Evolutionary conservation across 2,888 invertebrate genomes (phyloP), one percentile per base, ranked within the genome.

Genomic region (Pristionchus maxplancki): DNA sequence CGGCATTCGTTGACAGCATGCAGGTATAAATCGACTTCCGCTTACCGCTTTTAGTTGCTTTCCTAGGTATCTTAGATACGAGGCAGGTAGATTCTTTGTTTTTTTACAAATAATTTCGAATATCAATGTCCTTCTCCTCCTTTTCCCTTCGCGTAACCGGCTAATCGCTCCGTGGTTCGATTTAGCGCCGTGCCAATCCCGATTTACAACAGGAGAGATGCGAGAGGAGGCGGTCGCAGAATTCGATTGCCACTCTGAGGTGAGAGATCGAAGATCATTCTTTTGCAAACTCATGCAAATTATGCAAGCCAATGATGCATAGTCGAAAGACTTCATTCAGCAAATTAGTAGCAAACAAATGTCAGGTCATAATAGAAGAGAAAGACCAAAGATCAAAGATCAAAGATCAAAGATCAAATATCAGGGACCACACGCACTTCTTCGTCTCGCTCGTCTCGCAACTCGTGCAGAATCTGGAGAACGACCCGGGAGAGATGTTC

Each of bases 1-100:
- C 94, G 0, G 94, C 94, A 24, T 94, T 94, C 84, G 93, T 94
- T 50, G 94, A 93, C 83, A 91, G 92, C 31, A 94, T 94, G 93
- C 90, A 91, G 78, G 78, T 78, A 67, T 67, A 1, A 15, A 15
- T 15, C 8, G 4, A 8, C 20, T 31, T 4, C 17, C 24, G 71
- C 71, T 71, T 71, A 13, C 24, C 71, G 71, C 71, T 37, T 71
- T 34, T 37, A 31, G 71, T 71, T 34, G 71, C 71, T 24, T 71
- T 20, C 31, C 28, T 64, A 64, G 64, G 31, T 2, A 17, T 15
- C 15, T 11, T 4, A 58, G 15, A 11, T 6, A 44, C 11, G 11
- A 44, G 44, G 44, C 44, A 44, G 11, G 44, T 44, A 11, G 44
- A 44, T 44, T 11, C 44, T 44, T 44, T 44, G 44, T 44, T 44